Conservation (phyloP, 2,113 vertebrate species). For the Grus americana region DNA sequence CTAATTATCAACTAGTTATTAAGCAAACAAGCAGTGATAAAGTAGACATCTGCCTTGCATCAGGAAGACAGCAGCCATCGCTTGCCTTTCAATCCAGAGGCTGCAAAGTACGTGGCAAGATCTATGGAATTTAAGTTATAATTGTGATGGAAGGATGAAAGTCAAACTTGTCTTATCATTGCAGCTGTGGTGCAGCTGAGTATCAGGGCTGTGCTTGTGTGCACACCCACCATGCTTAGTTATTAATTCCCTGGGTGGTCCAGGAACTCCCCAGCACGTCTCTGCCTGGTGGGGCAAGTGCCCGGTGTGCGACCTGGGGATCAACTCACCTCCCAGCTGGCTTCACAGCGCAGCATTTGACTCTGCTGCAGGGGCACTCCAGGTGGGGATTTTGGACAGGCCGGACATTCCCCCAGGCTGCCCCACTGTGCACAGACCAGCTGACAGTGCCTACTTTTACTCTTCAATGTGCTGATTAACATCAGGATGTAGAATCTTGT, state of each 20-base stretch:
- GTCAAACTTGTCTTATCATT: neutral
- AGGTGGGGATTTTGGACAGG: neutral
- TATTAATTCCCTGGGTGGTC: neutral
- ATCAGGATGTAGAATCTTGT: neutral
- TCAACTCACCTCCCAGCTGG: neutral
- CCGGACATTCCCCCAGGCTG: neutral
- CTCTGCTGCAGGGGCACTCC: neutral
- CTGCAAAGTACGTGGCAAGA: neutral
- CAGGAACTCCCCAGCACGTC: rapidly evolving
- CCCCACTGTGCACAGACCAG: rapidly evolving
- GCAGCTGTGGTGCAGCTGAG: neutral
- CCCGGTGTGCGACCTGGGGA: neutral
- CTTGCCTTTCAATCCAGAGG: neutral
- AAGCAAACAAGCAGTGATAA: neutral
- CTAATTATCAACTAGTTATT: neutral
- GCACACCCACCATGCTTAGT: rapidly evolving
- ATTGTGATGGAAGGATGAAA: neutral
- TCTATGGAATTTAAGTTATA: neutral
- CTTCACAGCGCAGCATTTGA: neutral
- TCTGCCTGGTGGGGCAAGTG: neutral
- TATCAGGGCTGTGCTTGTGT: rapidly evolving
- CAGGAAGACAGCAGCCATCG: neutral
- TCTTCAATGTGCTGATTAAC: neutral
- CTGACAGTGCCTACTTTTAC: neutral
- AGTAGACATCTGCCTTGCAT: neutral